Evolutionary conservation across 1,140 invertebrate genomes (phyloP).

Genomic region (Bombus turneri): DNA sequence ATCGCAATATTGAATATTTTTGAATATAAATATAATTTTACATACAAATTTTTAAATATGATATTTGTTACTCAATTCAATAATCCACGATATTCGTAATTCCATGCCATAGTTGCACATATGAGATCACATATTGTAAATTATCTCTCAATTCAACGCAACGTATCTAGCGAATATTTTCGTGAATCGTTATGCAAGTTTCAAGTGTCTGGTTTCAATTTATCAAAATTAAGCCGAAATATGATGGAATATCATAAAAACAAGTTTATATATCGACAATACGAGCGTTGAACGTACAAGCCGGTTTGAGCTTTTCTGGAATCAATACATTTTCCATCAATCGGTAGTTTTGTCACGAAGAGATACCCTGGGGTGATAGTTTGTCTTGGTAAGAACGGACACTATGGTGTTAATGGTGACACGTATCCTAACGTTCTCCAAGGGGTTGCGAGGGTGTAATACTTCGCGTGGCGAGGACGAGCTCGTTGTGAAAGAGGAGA

Average conservation of each 20-base stretch:
- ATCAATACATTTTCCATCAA: background rate
- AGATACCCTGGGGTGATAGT: background rate
- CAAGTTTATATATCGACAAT: too few species aligned
- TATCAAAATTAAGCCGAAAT: background rate
- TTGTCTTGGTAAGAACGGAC: background rate
- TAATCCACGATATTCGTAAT: too few species aligned
- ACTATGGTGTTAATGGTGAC: background rate
- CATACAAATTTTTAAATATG: too few species aligned
- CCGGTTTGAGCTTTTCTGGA: background rate
- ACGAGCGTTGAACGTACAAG: too few species aligned
- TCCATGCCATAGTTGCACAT: background rate
- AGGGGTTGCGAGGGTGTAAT: background rate
- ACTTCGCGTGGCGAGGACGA: constrained; percentile 7
- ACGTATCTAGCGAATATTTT: background rate
- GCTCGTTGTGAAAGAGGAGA: constrained; percentile 46
- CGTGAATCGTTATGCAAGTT: background rate
- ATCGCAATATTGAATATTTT: too few species aligned
- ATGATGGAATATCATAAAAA: background rate
- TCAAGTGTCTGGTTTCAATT: background rate
- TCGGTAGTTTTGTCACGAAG: background rate
- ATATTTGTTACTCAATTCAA: too few species aligned
- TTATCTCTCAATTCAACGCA: background rate
- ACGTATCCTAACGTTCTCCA: background rate
- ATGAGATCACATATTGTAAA: background rate
- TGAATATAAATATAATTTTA: too few species aligned